Evolutionary conservation across 2,888 invertebrate genomes (phyloP), one percentile per base, ranked within the genome.

Genomic region (Ichneumoninae sp.): DNA sequence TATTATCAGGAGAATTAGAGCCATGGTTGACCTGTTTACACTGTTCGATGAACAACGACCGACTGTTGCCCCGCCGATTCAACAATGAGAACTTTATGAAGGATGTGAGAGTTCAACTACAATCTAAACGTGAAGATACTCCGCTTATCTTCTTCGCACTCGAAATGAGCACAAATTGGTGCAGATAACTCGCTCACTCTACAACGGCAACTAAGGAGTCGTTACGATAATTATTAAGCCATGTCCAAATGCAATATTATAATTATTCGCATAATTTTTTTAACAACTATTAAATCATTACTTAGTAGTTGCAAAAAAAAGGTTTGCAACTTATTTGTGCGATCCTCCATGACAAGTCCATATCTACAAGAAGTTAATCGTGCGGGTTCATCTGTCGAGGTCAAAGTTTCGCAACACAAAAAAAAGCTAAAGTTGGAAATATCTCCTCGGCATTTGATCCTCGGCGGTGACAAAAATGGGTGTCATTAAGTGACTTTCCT

Each of bases 1-100:
- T 16, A 80, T 19, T n/a, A 83, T n/a, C 30, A 71, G 7, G 2
- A 87, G 70, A 54, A 87, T 44, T 22, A 54, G 50, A 70, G 72
- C 68, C 87, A 87, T 87, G 52, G n/a, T 62, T 30, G 62, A 2
- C 30, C 4, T 26, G 60, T 30, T 60, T 30, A 3, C 60, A 30
- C 30, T 16, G 33, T 62, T 33, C 16, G 13, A 30, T 30, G 62
- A 62, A 3, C 33, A 62, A 5, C 16, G 62, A 62, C 16, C 62
- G 33, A 16, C 30, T n/a, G 30, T 16, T n/a, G n/a, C n/a, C 33
- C 16, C 16, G 16, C 62, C 33, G 33, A 33, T n/a, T 13, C 16
- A 30, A 62, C 30, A 62, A 26, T 16, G 30, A 40, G 6, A 62
- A 16, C 6, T 62, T 22, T 57, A 47, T 16, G 57, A 1, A 57